These are phyloP conservation scores for Plestiodon gilberti DNA, from an alignment of 2,113 vertebrate species.

Conservation along the genomic window DNA sequence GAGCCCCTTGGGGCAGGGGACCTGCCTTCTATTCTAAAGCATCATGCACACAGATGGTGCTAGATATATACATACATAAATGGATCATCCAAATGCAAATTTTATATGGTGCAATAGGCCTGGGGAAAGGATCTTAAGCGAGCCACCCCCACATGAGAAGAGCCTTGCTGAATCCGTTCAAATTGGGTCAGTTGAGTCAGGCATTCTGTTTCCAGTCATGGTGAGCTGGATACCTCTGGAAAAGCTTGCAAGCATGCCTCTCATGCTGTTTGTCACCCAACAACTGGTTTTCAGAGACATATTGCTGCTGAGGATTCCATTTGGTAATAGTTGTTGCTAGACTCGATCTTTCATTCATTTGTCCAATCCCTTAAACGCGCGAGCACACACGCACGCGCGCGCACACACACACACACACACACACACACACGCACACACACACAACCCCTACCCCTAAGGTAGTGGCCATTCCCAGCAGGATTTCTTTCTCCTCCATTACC, in stretches of 20 bases:
- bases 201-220: background rate
- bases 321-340: background rate
- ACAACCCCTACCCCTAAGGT: too few relatives aligned
- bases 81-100: background rate
- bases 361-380: background rate
- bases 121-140: background rate
- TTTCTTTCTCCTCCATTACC: background rate
- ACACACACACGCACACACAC: too few relatives aligned
- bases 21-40: too few relatives aligned
- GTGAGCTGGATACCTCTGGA: background rate
- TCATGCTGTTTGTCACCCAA: background rate
- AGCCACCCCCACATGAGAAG: background rate
- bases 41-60: too few relatives aligned
- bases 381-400: too few relatives aligned
- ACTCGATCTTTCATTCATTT: background rate
- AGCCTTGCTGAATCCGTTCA: background rate
- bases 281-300: too few relatives aligned
- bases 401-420: too few relatives aligned
- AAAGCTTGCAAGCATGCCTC: background rate
- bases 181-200: background rate
- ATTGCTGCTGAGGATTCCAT: background rate
- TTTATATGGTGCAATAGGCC: background rate
- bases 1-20: too few relatives aligned
- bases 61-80: too few relatives aligned
- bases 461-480: too few relatives aligned